Percentiles rank a stretch among this genome's conserved stretches.
Conservation (phyloP, 2,113 vertebrate genomes). For the Pangasianodon gigas region DNA sequence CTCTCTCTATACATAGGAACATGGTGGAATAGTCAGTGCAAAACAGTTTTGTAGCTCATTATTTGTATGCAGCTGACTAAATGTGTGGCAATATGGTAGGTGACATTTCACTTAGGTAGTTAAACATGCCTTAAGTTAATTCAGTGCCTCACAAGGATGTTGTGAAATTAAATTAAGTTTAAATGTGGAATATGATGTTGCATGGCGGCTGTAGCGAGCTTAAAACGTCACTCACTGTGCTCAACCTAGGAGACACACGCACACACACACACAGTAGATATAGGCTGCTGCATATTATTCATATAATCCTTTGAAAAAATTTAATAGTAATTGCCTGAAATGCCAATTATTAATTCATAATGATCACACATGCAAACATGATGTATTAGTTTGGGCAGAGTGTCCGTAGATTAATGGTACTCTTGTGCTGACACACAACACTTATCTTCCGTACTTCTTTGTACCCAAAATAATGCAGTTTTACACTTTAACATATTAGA, state of each 20-base stretch:
- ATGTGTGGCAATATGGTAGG: not conserved
- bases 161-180: not conserved
- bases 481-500: not conserved
- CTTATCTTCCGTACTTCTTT: not conserved
- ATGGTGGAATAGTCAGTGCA: not conserved
- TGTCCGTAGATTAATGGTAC: not conserved
- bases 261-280: not conserved
- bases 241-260: not conserved
- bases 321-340: not conserved
- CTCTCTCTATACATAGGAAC: not conserved
- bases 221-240: not conserved
- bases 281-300: not conserved
- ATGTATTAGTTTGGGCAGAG: not conserved
- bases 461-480: not conserved
- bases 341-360: not conserved
- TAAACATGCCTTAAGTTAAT: not conserved
- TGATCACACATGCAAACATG: not conserved
- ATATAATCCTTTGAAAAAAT: not conserved
- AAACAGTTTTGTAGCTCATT: not conserved
- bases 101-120: not conserved
- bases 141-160: not conserved
- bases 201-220: not conserved
- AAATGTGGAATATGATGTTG: not conserved
- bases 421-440: not conserved
- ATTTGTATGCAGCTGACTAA: not conserved